phyloP scores from a whole-genome alignment of 2,888 invertebrate genomes.

The Ormyrus thymus region DNA sequence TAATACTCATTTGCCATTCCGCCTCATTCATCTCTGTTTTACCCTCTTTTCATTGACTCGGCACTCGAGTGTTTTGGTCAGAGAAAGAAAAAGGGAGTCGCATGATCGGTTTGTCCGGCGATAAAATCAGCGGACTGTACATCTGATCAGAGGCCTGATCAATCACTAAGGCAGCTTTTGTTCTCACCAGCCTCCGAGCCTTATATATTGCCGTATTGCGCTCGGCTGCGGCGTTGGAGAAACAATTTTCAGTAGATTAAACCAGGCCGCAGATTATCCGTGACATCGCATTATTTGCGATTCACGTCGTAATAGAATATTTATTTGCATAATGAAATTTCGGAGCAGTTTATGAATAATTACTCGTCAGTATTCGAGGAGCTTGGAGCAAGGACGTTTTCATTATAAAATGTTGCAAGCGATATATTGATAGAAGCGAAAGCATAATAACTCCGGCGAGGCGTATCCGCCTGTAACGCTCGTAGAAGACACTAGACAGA shows the following conservation, averaged over 20 bases:
- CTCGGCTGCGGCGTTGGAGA: conserved; percentile 4
- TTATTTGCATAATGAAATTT: too few species aligned
- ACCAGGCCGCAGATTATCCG: too few species aligned
- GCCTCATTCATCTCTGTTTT: conserved; percentile 45
- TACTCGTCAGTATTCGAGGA: too few species aligned
- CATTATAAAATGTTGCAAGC: too few species aligned
- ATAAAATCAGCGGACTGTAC: conserved; percentile 70
- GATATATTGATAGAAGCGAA: too few species aligned
- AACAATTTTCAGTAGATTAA: conserved; percentile 28
- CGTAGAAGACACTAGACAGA: conserved; percentile 10
- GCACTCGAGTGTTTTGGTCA: conserved; percentile 36
- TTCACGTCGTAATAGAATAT: too few species aligned
- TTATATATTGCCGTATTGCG: conserved; percentile 23
- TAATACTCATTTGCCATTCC: conserved; percentile 50
- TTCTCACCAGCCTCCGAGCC: conserved; percentile 69
- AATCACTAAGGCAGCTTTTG: conserved; percentile 70
- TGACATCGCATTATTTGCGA: too few species aligned
- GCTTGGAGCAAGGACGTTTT: too few species aligned
- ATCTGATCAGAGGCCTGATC: conserved; percentile 67
- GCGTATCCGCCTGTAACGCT: too few species aligned
- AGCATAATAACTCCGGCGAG: too few species aligned
- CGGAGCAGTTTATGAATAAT: too few species aligned
- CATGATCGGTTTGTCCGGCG: conserved; percentile 61
- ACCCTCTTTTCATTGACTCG: conserved; percentile 46
- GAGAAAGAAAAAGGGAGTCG: conserved; percentile 33